Conservation (phyloP, 2,113 vertebrate species). For the Pseudorhombus dupliciocellatus region DNA sequence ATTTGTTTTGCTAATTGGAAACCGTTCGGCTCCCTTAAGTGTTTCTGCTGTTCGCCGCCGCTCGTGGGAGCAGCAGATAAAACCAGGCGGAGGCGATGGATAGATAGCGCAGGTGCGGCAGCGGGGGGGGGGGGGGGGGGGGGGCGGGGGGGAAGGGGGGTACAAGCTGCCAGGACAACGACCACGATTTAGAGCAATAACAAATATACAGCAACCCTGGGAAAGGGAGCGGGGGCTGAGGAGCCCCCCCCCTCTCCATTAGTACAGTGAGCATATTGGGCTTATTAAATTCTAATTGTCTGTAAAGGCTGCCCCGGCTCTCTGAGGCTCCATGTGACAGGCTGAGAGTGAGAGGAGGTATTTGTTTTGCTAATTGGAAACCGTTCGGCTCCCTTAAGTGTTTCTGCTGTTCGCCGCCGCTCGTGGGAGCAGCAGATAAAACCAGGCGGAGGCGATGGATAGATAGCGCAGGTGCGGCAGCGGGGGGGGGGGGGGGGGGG, state of each 20-base stretch:
- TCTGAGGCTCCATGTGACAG: conserved; percentile 67
- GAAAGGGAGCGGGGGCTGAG: conserved; percentile 34
- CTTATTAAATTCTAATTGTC: conserved; percentile 80
- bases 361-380: conserved; percentile 82
- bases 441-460: conserved; percentile 35
- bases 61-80: conserved; percentile 56
- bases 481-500: not conserved
- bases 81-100: conserved; percentile 41
- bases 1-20: conserved; percentile 82
- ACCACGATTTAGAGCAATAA: conserved; percentile 60
- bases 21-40: conserved; percentile 74
- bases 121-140: not conserved
- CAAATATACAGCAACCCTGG: conserved; percentile 46
- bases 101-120: conserved; percentile 41
- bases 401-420: conserved; percentile 58
- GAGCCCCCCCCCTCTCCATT: conserved; percentile 59
- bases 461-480: conserved; percentile 41
- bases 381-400: conserved; percentile 73
- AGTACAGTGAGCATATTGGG: conserved; percentile 77
- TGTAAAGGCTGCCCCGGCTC: conserved; percentile 71
- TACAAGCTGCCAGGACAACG: conserved; percentile 60
- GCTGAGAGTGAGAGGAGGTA: conserved; percentile 68
- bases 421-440: conserved; percentile 58
- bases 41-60: conserved; percentile 59
- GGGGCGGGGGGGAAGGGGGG: too few species aligned